Conservation (phyloP, 2,797 vertebrate genomes). For the Melanotaenia parkinsoni region DNA sequence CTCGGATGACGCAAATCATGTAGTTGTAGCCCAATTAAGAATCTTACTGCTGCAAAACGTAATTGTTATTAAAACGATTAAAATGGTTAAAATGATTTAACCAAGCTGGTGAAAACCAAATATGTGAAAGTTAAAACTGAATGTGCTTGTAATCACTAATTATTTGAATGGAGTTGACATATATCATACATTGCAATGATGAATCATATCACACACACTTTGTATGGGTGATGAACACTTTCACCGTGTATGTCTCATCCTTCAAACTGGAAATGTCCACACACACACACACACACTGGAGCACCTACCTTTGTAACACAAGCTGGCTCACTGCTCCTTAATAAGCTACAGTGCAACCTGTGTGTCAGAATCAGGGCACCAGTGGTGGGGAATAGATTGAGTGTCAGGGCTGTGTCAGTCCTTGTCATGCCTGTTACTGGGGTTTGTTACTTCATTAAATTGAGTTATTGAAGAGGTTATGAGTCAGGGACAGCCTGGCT, state of each 20-base stretch:
- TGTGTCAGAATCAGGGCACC: conserved; percentile 63
- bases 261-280: background rate
- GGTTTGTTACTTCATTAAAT: conserved; percentile 67
- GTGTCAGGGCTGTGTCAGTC: conserved; percentile 48
- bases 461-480: conserved; percentile 54
- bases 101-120: conserved; percentile 1
- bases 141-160: conserved; percentile 11
- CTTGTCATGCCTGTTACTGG: conserved; percentile 52
- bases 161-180: background rate
- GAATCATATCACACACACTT: background rate
- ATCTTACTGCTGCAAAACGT: conserved; percentile 6
- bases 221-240: no score
- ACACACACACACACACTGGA: conserved; percentile 6
- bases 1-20: conserved; percentile 2
- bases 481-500: conserved; percentile 29
- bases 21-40: background rate
- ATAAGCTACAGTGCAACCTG: conserved; percentile 42
- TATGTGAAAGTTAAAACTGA: background rate
- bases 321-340: conserved; percentile 24
- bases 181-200: background rate
- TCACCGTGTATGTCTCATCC: background rate
- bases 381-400: conserved; percentile 36
- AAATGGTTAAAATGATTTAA: conserved; percentile 9
- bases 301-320: background rate
- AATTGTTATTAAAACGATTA: background rate